Percentiles rank a stretch among this genome's conserved stretches.
Evolutionary conservation across 2,113 vertebrate genomes (phyloP).

Genomic region (Carassius gibelio): DNA sequence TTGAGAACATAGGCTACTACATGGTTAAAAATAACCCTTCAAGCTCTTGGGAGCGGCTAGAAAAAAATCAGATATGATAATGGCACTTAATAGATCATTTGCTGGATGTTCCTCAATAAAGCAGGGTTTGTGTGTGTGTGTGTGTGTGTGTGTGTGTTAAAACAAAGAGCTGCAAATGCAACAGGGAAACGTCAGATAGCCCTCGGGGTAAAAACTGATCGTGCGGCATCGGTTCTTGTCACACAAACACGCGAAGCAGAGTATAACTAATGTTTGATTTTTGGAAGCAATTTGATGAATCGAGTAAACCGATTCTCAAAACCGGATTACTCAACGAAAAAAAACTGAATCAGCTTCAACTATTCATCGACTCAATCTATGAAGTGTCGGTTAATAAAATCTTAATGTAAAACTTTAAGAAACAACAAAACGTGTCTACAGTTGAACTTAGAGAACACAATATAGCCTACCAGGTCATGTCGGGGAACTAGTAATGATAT

Average conservation of each 20-base stretch:
- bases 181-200: neutral
- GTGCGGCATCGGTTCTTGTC: neutral
- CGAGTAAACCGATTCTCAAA: neutral
- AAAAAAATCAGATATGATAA: conserved; percentile 30
- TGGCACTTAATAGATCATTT: neutral
- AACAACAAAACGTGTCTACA: neutral
- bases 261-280: neutral
- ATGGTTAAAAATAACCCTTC: conserved; percentile 69
- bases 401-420: neutral
- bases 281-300: neutral
- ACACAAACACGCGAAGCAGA: neutral
- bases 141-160: neutral
- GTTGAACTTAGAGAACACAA: neutral
- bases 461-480: neutral
- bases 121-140: neutral
- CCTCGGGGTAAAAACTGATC: neutral
- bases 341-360: neutral
- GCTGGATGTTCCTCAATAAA: neutral
- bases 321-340: neutral
- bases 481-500: neutral
- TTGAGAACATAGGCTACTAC: conserved; percentile 54
- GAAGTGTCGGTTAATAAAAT: neutral
- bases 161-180: neutral
- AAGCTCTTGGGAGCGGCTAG: conserved; percentile 54
- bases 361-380: neutral